Base-by-base conservation (phyloP, 2,797 vertebrate genomes). In the Typhlichthys subterraneus region DNA sequence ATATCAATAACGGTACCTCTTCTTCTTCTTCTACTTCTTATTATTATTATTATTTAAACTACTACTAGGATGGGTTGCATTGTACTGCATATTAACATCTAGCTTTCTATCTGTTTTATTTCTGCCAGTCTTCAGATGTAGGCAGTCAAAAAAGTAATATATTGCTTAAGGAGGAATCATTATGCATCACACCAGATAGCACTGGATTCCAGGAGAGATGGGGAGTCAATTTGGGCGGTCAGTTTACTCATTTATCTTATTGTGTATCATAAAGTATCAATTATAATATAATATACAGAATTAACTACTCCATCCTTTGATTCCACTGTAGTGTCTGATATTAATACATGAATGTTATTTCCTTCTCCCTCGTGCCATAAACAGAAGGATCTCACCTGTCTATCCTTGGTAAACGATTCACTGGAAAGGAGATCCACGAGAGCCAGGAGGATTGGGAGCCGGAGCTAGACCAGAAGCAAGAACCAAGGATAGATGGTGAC, bases 141-240 rank as follows among this genome's bases (percentile, higher is more conserved):
- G 79, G 83, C 49, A 61, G 61, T 54, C 78, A 78, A 29, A 88
- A 88, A 70, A 53, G 87, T 65, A 80, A 89, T 54, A 68, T 73
- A 58, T 45, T 85, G 19, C 77, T 89, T 12, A 94, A 94, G 75
- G 86, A 89, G 48, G 92, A 93, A 77, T 55, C 58, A 12, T 70
- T 86, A 51, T 80, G 67, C 56, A 70, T 71, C 57, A 72, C 67
- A 0, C 50, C 82, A 12, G 70, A 80, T 62, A 64, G 68, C 1
- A 61, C 62, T 59, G 80, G 86, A 49, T 65, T 81, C 2, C 80
- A 81, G 29, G 77, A 86, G 7, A 77, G 72, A 65, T 93, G 92
- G 91, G 75, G 57, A n/a, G 53, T 86, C 45, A 70, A 14, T 58
- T 62, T 87, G 61, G 87, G 88, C 61, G 91, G 93, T 94, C 54